Conservation (phyloP, 1,140 invertebrate genomes). For the Antheraea pernyi region DNA sequence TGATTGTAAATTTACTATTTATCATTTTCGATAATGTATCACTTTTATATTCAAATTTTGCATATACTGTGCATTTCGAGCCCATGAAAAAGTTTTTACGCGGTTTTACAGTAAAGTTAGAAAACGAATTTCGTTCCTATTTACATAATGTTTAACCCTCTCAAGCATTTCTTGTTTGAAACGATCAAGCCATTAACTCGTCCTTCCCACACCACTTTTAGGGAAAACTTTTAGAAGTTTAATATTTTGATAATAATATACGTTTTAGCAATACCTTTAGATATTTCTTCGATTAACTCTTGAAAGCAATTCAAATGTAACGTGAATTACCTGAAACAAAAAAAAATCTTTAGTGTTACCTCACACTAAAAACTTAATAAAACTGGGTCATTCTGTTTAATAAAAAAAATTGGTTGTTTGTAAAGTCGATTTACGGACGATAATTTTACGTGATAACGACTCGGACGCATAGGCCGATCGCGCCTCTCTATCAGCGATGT, state of each 20-base stretch:
- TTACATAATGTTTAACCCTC: conserved; percentile 54
- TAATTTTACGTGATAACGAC: no score
- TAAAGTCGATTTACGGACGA: no score
- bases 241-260: no score
- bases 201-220: conserved; percentile 11
- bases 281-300: conserved; percentile 5
- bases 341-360: conserved; percentile 5
- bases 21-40: background rate
- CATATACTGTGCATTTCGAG: conserved; percentile 36
- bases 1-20: background rate
- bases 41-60: background rate
- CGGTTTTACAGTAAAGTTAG: conserved; percentile 43
- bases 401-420: no score
- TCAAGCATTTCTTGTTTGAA: conserved; percentile 46
- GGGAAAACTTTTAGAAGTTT: background rate
- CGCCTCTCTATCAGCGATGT: no score
- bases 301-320: background rate
- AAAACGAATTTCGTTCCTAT: conserved; percentile 52
- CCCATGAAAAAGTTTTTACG: conserved; percentile 52
- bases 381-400: no score
- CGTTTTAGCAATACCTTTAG: background rate
- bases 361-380: no score
- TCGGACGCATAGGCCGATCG: no score
- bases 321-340: conserved; percentile 37
- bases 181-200: conserved; percentile 46